Evolutionary conservation across 2,797 vertebrate genomes (phyloP).

Genomic region (Muraenolepis orangiensis): DNA sequence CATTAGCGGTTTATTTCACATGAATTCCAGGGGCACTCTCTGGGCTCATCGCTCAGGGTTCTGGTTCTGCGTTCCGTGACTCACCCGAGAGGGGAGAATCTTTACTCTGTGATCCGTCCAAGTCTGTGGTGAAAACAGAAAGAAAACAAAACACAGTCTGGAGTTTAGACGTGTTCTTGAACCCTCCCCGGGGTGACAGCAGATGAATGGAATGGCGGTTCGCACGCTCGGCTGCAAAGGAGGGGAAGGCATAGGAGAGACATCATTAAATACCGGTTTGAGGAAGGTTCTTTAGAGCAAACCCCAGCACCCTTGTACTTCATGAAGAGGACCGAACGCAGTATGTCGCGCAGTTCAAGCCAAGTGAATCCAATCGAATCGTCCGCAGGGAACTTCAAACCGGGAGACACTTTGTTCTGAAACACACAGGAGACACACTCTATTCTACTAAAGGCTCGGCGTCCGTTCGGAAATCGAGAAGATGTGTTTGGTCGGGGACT

Average conservation of each 20-base stretch:
- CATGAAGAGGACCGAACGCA: background rate
- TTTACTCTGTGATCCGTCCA: no score
- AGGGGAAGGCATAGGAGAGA: background rate
- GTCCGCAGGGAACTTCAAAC: background rate
- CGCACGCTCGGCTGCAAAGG: background rate
- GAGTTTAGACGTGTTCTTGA: background rate
- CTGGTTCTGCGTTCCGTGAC: background rate
- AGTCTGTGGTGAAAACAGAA: no score
- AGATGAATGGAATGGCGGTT: background rate
- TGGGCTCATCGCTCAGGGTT: background rate
- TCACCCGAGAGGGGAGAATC: background rate
- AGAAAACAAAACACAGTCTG: background rate
- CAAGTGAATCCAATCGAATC: background rate
- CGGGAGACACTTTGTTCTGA: background rate
- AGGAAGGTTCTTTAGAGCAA: background rate
- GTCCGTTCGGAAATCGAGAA: background rate
- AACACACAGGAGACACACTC: background rate
- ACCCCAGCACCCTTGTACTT: background rate
- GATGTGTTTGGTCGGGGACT: slow-evolving; percentile 22
- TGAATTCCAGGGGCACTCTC: no score
- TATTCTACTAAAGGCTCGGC: no score
- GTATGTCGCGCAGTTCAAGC: background rate
- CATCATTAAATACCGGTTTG: background rate
- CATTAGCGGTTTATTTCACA: no score
- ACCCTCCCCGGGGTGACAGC: background rate